Evolutionary conservation across 2,888 invertebrate species (phyloP), one percentile per base, ranked within the genome.

Genomic region (Xylophagus ater): DNA sequence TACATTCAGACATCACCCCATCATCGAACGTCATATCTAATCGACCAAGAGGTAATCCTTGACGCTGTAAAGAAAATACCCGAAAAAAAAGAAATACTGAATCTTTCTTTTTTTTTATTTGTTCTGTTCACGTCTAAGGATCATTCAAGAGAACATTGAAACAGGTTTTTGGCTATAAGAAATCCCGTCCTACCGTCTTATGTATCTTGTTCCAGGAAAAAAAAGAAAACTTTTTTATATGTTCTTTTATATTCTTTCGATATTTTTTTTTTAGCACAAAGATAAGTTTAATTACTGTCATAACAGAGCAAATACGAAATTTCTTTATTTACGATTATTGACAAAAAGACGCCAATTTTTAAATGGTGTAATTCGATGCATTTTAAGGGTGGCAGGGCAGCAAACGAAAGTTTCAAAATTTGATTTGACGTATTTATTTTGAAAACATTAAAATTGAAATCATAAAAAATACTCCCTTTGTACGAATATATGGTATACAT

Each of bases 301-400:
- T 43, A 43, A 43, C 43, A 34, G 40, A 30, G 29, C 9, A 34
- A 37, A 31, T n/a, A n/a, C n/a, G n/a, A n/a, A n/a, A n/a, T n/a
- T 34, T 43, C 40, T 25, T 17, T 40, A 43, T 43, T 43, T 43
- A 43, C 34, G 43, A 40, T 40, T 40, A 43, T 43, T 43, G 43
- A 20, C 32, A 28, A 29, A 28, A 31, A n/a, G n/a, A n/a, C n/a
- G n/a, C n/a, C n/a, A n/a, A n/a, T n/a, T n/a, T n/a, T n/a, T n/a
- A n/a, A n/a, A n/a, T n/a, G n/a, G n/a, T n/a, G n/a, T n/a, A n/a
- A n/a, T n/a, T n/a, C n/a, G n/a, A n/a, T n/a, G n/a, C n/a, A n/a
- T n/a, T n/a, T n/a, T n/a, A n/a, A n/a, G n/a, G n/a, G n/a, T n/a
- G n/a, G n/a, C n/a, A n/a, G n/a, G n/a, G n/a, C n/a, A n/a, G n/a